These are phyloP conservation scores for Capitulum mitella DNA, from an alignment of 2,888 invertebrate species.

Conservation along the genomic window DNA sequence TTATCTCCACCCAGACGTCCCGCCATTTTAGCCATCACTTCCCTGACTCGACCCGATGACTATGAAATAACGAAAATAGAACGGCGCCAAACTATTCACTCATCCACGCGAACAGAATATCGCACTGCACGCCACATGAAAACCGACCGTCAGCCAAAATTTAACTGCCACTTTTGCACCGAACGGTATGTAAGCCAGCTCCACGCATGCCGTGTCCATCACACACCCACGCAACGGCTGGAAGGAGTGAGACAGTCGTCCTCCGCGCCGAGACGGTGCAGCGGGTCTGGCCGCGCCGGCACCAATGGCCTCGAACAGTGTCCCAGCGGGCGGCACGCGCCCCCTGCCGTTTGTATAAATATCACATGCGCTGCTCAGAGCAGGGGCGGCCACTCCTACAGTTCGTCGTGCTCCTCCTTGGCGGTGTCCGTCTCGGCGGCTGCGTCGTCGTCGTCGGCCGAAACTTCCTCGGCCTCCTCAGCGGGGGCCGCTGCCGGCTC, in stretches of 20 bases:
- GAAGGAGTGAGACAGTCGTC: neutral
- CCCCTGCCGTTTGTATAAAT: neutral
- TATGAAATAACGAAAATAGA: too few species aligned
- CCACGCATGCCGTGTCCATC: too few species aligned
- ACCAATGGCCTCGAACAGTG: neutral
- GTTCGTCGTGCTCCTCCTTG: constrained; percentile 20
- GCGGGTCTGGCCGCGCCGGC: neutral
- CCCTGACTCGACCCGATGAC: too few species aligned
- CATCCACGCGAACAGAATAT: too few species aligned
- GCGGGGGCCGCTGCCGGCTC: neutral
- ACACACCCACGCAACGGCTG: neutral
- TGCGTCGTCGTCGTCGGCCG: neutral
- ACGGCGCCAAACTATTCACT: too few species aligned
- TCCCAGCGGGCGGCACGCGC: neutral
- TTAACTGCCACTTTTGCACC: too few species aligned
- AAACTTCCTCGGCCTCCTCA: neutral
- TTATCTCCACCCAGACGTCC: too few species aligned
- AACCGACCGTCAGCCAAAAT: too few species aligned
- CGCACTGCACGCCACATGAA: too few species aligned
- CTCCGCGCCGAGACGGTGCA: neutral
- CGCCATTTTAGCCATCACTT: too few species aligned
- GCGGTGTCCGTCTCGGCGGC: neutral
- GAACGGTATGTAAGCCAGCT: too few species aligned
- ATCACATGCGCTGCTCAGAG: neutral
- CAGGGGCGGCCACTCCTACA: neutral